These are phyloP conservation scores for Agriopis marginaria DNA, from an alignment of 2,888 invertebrate species.

Conservation along the genomic window DNA sequence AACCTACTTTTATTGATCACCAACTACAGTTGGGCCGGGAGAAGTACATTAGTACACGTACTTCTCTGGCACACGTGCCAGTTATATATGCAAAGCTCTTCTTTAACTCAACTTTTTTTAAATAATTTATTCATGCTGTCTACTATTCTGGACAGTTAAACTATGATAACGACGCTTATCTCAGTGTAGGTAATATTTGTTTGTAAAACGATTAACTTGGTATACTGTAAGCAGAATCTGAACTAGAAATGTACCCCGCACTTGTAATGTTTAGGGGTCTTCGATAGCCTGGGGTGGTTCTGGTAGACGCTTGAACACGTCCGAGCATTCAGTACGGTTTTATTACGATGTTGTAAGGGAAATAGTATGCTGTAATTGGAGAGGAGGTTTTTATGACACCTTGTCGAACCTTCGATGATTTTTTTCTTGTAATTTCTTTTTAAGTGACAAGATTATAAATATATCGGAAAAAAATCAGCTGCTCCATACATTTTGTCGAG, in stretches of 20 bases:
- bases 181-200: background rate
- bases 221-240: constrained; percentile 7
- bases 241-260: constrained; percentile 11
- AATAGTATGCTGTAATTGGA: constrained; percentile 29
- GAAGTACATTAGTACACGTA: too few species aligned
- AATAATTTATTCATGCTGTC: too few species aligned
- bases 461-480: too few species aligned
- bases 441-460: too few species aligned
- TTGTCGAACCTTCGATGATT: background rate
- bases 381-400: constrained; percentile 22
- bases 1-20: too few species aligned
- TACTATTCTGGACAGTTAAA: too few species aligned
- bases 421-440: too few species aligned
- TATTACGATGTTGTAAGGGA: constrained; percentile 35
- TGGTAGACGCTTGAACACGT: constrained; percentile 40
- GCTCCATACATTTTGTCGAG: too few species aligned
- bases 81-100: too few species aligned
- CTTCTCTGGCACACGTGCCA: too few species aligned
- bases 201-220: background rate
- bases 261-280: constrained; percentile 57
- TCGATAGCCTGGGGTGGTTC: constrained; percentile 50
- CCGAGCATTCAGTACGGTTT: constrained; percentile 40
- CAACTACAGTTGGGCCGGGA: too few species aligned
- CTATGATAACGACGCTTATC: background rate
- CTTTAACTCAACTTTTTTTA: too few species aligned